Evolutionary conservation across 1,140 invertebrate species (phyloP).

Genomic region (Leptopilina clavipes): DNA sequence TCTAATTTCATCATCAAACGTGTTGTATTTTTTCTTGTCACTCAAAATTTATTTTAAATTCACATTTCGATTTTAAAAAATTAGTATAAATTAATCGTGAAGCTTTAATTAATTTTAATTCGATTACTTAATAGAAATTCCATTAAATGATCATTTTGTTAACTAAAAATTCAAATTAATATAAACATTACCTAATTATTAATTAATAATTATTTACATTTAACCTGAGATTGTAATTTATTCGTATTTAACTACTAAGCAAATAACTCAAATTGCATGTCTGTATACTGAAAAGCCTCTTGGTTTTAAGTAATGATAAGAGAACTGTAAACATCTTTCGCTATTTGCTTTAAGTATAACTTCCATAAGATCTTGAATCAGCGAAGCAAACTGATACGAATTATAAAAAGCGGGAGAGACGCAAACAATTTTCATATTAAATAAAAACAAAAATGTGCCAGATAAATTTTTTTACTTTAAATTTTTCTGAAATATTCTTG

Average conservation of each 20-base stretch:
- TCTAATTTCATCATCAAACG: neutral
- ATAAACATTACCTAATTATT: no score
- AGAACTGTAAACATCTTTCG: slow-evolving; percentile 2
- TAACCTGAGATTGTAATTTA: neutral
- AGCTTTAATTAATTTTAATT: no score
- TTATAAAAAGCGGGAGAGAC: neutral
- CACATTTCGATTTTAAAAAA: no score
- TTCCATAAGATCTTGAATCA: neutral
- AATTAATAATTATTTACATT: neutral
- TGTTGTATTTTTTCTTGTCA: neutral
- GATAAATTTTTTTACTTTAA: no score
- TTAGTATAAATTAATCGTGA: no score
- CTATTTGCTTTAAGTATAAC: slow-evolving; percentile 10
- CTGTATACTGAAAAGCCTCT: neutral
- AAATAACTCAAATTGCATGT: slow-evolving; percentile 8
- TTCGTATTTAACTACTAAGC: neutral
- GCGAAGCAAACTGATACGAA: slow-evolving; percentile 3
- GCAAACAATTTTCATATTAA: neutral
- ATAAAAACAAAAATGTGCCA: neutral
- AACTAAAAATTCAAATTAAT: neutral
- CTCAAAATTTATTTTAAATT: no score
- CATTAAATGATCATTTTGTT: no score
- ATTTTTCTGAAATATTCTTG: no score
- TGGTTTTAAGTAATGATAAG: slow-evolving; percentile 16
- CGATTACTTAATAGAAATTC: no score